phyloP scores from a whole-genome alignment of 2,113 vertebrate genomes.

The Guaruba guarouba region DNA sequence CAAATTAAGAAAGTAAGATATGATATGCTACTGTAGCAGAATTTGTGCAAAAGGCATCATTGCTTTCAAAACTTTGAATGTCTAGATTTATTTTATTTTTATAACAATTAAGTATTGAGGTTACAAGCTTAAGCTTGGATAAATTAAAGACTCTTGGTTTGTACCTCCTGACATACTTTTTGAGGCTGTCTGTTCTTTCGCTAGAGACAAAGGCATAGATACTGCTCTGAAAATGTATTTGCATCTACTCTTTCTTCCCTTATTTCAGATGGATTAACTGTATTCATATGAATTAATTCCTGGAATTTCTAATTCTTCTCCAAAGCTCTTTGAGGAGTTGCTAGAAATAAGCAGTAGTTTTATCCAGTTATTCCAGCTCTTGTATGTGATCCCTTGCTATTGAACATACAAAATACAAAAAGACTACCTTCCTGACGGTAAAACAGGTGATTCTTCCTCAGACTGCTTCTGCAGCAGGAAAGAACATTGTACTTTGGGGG shows the following conservation, averaged over 20 bases:
- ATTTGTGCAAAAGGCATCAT: not conserved
- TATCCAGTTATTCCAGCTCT: not conserved
- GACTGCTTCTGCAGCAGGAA: not conserved
- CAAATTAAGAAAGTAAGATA: not conserved
- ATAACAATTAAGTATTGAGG: not conserved
- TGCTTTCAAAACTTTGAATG: not conserved
- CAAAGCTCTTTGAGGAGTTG: not conserved
- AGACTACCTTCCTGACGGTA: not conserved
- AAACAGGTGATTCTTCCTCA: not conserved
- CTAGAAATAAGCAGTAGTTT: not conserved
- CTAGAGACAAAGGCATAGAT: not conserved
- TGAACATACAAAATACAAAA: not conserved
- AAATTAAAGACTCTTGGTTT: not conserved
- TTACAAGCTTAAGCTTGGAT: not conserved
- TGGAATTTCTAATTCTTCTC: not conserved
- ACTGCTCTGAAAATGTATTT: not conserved
- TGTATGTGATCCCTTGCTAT: not conserved
- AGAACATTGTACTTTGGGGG: not conserved
- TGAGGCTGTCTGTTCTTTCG: not conserved
- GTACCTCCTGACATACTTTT: not conserved
- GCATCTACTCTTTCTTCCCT: rapidly evolving
- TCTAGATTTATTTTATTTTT: not conserved
- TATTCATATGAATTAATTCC: not conserved
- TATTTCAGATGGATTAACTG: not conserved
- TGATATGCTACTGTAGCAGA: not conserved